Evolutionary conservation across 2,888 invertebrate genomes (phyloP), one percentile per base, ranked within the genome.

Genomic region (Macaria liturata): DNA sequence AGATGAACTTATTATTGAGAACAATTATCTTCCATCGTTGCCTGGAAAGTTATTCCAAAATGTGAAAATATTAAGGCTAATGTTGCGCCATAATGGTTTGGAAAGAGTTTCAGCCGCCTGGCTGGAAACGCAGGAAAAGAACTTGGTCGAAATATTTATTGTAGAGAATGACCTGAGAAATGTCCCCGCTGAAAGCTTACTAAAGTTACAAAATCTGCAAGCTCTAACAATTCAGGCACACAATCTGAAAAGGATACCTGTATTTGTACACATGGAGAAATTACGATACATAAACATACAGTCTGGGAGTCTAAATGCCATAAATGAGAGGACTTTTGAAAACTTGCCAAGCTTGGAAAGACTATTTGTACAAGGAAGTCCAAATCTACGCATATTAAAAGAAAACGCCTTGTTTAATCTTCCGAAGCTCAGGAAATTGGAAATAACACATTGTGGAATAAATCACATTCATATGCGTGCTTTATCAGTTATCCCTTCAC

Each of bases 1-100:
- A 69, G 97, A 97, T 81, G 97, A 97, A 80, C 81, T 97, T 53
- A 97, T 97, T 65, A 92, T 97, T 68, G 97, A 97, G 87, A 97
- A 97, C 75, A 97, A 97, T 81, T 95, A 96, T 74, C 87, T 97
- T 48, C 97, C 97, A 7, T 95, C 97, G 0, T 75, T 97, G n/a
- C 97, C 97, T 0, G 97, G 97, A 4, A 94, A 95, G 67, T 94
- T 96, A 57, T 97, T 97, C 77, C 94, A 95, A 58, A 94, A 95
- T 65, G 86, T 97, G 50, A 94, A 95, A 80, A 95, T 97, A 32
- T 88, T 95, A 40, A 93, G 97, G 37, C 81, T 97, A 42, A 97
- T 97, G 96, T 83, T 97, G 57, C 93, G 97, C 2, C 95, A 97
- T 76, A 97, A 97, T 81, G 95, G 95, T 43, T 83, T 97, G 9